Conservation (phyloP, 2,797 vertebrate species). For the Leuciscus waleckii region DNA sequence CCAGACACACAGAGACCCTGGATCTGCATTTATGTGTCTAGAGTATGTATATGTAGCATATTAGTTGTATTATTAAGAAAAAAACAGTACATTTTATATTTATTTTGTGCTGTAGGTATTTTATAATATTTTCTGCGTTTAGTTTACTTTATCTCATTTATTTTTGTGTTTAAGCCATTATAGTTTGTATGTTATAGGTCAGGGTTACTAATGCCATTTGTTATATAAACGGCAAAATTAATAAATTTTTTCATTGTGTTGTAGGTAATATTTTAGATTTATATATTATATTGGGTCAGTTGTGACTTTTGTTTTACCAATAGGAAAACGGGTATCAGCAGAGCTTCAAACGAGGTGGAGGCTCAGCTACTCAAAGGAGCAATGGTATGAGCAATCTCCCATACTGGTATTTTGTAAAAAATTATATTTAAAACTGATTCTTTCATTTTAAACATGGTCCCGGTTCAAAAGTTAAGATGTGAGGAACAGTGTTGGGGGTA, state of each 20-base stretch:
- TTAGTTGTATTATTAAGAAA: too few species aligned
- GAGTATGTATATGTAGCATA: constrained; percentile 63
- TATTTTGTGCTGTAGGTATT: too few species aligned
- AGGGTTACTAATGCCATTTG: too few species aligned
- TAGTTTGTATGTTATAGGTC: too few species aligned
- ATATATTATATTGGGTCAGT: neutral
- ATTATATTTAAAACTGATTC: neutral
- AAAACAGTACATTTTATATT: too few species aligned
- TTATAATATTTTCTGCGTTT: too few species aligned
- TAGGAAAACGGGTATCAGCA: constrained; percentile 87
- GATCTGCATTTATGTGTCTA: constrained; percentile 80
- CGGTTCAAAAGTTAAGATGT: neutral
- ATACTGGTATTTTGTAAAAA: neutral
- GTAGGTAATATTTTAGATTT: neutral
- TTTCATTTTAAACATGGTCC: neutral
- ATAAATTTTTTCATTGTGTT: too few species aligned
- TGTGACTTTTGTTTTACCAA: constrained; percentile 59
- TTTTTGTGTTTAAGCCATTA: too few species aligned
- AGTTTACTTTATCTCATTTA: too few species aligned
- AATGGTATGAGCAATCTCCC: constrained; percentile 79
- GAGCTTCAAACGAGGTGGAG: constrained; percentile 81
- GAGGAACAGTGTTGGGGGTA: too few species aligned
- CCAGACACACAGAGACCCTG: constrained; percentile 82
- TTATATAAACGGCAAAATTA: fast-evolving
- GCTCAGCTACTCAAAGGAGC: constrained; percentile 76